A percentile compares a stretch with the other conserved stretches of the same genome.
Evolutionary conservation across 1,140 invertebrate species (phyloP).

Genomic region (Diorhabda elongata): DNA sequence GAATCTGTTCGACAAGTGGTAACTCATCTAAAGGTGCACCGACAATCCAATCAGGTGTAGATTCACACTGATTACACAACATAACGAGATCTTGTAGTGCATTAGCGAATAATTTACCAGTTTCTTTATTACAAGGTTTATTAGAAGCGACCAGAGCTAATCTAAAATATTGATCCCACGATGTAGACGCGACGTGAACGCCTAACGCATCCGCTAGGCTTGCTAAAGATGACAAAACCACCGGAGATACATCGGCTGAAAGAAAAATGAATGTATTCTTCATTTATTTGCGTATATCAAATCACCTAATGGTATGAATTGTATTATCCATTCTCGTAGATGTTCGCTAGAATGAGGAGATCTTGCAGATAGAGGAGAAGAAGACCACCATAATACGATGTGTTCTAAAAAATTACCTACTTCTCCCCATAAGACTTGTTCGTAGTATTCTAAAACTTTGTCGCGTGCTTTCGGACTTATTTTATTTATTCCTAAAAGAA

Average conservation of each 20-base stretch:
- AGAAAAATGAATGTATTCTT: constrained; percentile 6
- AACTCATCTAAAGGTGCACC: constrained; percentile 64
- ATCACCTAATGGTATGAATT: constrained; percentile 58
- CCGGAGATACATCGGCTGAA: constrained; percentile 56
- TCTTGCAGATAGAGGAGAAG: constrained; percentile 60
- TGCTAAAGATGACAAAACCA: constrained; percentile 62
- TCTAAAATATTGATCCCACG: constrained; percentile 72
- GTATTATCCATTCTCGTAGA: constrained; percentile 60
- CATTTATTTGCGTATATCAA: background rate
- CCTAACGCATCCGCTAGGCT: constrained; percentile 71
- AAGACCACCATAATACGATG: constrained; percentile 74
- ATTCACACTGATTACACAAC: constrained; percentile 65
- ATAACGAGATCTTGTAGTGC: constrained; percentile 60
- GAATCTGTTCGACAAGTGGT: constrained; percentile 74
- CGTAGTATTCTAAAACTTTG: constrained; percentile 55
- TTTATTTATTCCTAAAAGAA: constrained; percentile 39
- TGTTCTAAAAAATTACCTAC: constrained; percentile 71
- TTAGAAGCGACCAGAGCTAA: constrained; percentile 47
- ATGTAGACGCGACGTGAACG: constrained; percentile 66
- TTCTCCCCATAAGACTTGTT: constrained; percentile 65
- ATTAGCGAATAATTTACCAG: constrained; percentile 58
- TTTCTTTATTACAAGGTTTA: constrained; percentile 32
- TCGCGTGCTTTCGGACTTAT: constrained; percentile 50
- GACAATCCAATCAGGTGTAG: constrained; percentile 60
- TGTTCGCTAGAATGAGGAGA: constrained; percentile 65